These are phyloP conservation scores for Emmelina monodactyla DNA, from an alignment of 2,888 invertebrate species.

Conservation along the genomic window DNA sequence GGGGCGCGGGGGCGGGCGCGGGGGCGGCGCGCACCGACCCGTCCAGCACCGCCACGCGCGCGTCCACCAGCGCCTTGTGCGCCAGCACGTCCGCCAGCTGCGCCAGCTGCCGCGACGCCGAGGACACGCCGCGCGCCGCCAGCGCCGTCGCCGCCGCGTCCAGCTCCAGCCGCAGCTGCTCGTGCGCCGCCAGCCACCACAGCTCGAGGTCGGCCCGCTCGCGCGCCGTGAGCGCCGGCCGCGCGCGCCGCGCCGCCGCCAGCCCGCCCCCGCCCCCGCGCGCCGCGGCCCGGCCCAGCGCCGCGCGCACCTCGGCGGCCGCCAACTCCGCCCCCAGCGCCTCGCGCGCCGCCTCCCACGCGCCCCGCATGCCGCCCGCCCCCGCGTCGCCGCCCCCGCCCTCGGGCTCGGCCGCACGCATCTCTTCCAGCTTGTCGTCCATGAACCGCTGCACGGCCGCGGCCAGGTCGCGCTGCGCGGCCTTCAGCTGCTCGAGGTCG, in stretches of 20 bases:
- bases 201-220: conserved; percentile 76
- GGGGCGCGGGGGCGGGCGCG: conserved; percentile 21
- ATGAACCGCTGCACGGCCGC: conserved; percentile 71
- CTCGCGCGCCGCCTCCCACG: conserved; percentile 78
- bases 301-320: conserved; percentile 79
- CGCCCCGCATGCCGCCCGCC: conserved; percentile 75
- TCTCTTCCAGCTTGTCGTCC: conserved; percentile 71
- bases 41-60: conserved; percentile 74
- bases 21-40: conserved; percentile 57
- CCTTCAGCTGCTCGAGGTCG: conserved; percentile 58
- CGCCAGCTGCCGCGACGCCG: conserved; percentile 42
- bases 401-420: conserved; percentile 73
- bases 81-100: conserved; percentile 77
- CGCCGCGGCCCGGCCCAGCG: conserved; percentile 74
- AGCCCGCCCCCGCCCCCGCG: conserved; percentile 68
- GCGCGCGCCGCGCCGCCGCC: conserved; percentile 58
- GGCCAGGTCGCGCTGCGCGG: conserved; percentile 68
- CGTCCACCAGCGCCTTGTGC: conserved; percentile 79
- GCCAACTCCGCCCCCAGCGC: conserved; percentile 78
- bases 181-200: conserved; percentile 78
- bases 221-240: conserved; percentile 71
- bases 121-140: conserved; percentile 26
- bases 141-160: conserved; percentile 74
- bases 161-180: conserved; percentile 75
- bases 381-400: conserved; percentile 61